Evolutionary conservation across 2,797 vertebrate species (phyloP), one percentile per base, ranked within the genome.

Genomic region (Paratrypauchen microcephalus): DNA sequence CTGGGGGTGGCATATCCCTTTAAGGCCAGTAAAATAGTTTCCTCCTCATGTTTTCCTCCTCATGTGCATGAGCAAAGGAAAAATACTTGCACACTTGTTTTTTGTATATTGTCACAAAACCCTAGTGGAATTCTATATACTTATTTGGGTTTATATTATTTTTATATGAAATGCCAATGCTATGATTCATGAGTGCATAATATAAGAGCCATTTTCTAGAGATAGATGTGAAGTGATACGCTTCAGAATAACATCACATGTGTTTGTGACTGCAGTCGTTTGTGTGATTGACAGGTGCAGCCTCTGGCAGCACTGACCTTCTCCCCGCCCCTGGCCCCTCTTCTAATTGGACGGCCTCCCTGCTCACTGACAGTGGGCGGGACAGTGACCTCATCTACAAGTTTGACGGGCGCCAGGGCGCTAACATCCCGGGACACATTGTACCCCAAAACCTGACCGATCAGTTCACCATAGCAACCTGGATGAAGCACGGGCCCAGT

Each of bases 401-500:
- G 78, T 99, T 99, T 75, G 97, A 99, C 5, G 97, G 97, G 69
- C 95, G 86, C 47, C 97, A 98, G 84, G 97, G 96, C 0, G 96
- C 96, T 12, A 98, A 97, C 87, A 95, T 99, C 70, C 97, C 97
- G 0, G 97, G 96, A 59, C 94, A 94, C 83, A 95, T 97, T 79
- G 95, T 97, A 50, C 95, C 96, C 0, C 97, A 97, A 92, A 99
- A 98, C 87, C 92, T 99, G 81, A 98, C 96, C 0, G 95, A 99
- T 83, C 96, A 98, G 77, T 99, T 99, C 92, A 98, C 96, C 66
- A 95, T 99, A 72, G 94, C 95, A 16, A 95, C 97, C 66, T 99
- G 97, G 97, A 98, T 99, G 97, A 96, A 95, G 75, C 97, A 99
- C 0, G 97, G 97, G 0, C 97, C 97, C 50, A 98, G 96, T 84